Evolutionary conservation across 2,797 vertebrate genomes (phyloP).

Genomic region (Garrulus glandarius): DNA sequence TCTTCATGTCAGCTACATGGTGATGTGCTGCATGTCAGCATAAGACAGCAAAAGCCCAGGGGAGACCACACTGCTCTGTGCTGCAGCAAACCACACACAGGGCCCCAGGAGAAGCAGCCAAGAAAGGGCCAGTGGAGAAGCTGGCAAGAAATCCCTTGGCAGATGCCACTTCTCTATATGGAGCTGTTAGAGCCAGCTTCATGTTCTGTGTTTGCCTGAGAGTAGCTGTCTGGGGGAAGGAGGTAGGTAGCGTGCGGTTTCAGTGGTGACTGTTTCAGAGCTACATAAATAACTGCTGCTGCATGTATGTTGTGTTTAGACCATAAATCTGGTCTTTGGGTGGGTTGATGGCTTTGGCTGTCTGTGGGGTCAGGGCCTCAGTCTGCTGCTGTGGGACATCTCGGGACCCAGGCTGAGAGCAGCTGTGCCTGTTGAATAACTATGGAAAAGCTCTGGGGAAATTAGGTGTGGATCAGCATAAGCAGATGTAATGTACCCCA

Average conservation of each 20-base stretch:
- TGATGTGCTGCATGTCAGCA: fast-evolving
- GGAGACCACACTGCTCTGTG: fast-evolving
- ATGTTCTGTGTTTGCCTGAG: neutral
- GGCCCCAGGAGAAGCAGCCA: neutral
- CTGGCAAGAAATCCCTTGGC: neutral
- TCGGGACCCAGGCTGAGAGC: neutral
- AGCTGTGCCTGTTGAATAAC: neutral
- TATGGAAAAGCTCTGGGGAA: neutral
- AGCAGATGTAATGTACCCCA: neutral
- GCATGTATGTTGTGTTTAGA: fast-evolving
- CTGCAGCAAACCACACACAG: neutral
- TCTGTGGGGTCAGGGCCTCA: neutral
- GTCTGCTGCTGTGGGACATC: neutral
- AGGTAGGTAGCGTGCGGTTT: neutral
- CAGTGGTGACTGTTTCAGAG: neutral
- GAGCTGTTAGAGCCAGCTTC: neutral
- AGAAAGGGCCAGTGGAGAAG: neutral
- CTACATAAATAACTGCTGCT: neutral
- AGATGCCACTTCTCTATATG: fast-evolving
- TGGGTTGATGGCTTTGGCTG: neutral
- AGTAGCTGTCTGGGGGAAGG: neutral
- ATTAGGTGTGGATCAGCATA: fast-evolving
- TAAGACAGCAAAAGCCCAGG: neutral
- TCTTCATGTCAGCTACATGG: neutral
- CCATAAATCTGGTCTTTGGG: neutral